Percentiles rank a stretch among this genome's conserved stretches.
phyloP scores from a whole-genome alignment of 2,797 vertebrate species.

The Coranthus polyacanthus region DNA sequence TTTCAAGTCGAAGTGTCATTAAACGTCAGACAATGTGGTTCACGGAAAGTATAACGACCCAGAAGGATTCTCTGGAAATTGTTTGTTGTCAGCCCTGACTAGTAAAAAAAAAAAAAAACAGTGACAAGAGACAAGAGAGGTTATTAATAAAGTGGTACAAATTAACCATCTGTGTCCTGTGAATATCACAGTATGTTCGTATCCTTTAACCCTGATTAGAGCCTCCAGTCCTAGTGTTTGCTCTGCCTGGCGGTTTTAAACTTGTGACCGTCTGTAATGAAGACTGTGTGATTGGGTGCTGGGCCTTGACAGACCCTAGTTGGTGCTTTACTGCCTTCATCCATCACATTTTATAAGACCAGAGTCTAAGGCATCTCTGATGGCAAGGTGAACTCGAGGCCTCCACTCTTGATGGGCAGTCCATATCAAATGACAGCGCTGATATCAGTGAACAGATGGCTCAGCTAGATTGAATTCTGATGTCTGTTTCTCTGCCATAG shows the following conservation, averaged over 20 bases:
- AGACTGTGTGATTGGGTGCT: conserved; percentile 46
- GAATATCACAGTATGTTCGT: conserved; percentile 3
- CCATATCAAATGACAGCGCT: conserved; percentile 76
- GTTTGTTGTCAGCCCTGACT: conserved; percentile 46
- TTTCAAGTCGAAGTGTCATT: conserved; percentile 44
- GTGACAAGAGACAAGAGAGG: conserved; percentile 12
- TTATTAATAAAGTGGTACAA: conserved; percentile 35
- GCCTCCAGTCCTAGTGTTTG: conserved; percentile 25
- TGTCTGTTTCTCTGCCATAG: conserved; percentile 74
- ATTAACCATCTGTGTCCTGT: conserved; percentile 10
- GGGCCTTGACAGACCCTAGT: conserved; percentile 68
- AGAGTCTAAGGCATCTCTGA: conserved; percentile 69
- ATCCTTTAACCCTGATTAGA: conserved; percentile 32
- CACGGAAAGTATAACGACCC: conserved; percentile 51
- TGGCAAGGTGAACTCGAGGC: conserved; percentile 81
- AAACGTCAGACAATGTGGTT: conserved; percentile 40
- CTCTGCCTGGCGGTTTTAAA: conserved; percentile 37
- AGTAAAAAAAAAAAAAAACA: conserved; percentile 33
- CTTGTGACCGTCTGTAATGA: conserved; percentile 53
- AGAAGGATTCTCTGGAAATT: conserved; percentile 35
- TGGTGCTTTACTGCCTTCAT: conserved; percentile 72
- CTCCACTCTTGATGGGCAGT: conserved; percentile 75
- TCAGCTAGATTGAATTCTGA: conserved; percentile 74
- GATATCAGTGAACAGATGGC: conserved; percentile 79
- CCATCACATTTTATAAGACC: conserved; percentile 77